Percentiles rank a stretch among this genome's conserved stretches.
These are phyloP conservation scores for Lordiphosa mommai DNA, from an alignment of 1,140 invertebrate genomes.

Conservation along the genomic window DNA sequence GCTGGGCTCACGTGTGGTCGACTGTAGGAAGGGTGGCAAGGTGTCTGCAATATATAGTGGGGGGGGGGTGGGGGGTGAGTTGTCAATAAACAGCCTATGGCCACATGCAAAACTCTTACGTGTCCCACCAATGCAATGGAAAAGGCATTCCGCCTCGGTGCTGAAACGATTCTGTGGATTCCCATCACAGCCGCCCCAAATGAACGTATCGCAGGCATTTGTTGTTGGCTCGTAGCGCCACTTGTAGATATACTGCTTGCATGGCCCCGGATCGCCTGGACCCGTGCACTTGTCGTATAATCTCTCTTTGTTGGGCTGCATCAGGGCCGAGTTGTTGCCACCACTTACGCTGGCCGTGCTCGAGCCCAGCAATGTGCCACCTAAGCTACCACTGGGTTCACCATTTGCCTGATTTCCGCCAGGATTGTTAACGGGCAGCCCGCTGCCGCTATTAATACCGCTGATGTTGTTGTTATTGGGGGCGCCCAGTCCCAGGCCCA, in stretches of 20 bases:
- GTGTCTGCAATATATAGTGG: constrained; percentile 55
- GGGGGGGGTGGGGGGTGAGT: constrained; percentile 9
- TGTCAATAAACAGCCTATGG: neutral
- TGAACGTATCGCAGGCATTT: constrained; percentile 85
- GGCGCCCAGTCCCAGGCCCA: constrained; percentile 10
- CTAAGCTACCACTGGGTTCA: constrained; percentile 2
- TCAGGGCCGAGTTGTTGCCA: constrained; percentile 42
- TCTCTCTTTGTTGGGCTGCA: constrained; percentile 58
- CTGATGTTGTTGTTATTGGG: constrained; percentile 22
- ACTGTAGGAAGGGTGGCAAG: constrained; percentile 80
- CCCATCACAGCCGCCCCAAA: constrained; percentile 89
- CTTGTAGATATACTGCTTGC: constrained; percentile 85
- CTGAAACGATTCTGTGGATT: constrained; percentile 89
- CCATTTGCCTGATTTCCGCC: constrained; percentile 24
- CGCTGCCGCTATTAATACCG: constrained; percentile 1
- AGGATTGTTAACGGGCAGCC: constrained; percentile 15
- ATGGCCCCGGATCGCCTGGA: constrained; percentile 82
- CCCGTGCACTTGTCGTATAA: constrained; percentile 73
- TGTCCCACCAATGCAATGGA: constrained; percentile 83
- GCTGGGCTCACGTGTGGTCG: constrained; percentile 80
- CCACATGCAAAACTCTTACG: constrained; percentile 68
- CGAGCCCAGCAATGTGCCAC: constrained; percentile 2
- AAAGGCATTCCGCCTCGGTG: constrained; percentile 86
- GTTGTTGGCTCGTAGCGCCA: constrained; percentile 87
- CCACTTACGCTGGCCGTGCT: constrained; percentile 9